Evolutionary conservation across 2,888 invertebrate genomes (phyloP).

Genomic region (Epirrhoe tristata): DNA sequence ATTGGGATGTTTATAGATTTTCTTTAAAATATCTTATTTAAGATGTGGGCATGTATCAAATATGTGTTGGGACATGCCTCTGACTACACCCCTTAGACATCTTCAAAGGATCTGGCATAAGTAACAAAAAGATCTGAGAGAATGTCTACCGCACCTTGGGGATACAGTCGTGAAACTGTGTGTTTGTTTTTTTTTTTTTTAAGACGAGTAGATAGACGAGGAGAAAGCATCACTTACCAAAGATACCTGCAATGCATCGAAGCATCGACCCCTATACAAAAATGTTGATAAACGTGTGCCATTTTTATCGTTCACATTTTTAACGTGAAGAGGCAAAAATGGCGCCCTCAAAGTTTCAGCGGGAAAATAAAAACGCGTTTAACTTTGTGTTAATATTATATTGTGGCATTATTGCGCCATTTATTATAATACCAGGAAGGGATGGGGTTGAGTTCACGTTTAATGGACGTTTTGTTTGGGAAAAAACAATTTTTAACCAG

Average conservation of each 20-base stretch:
- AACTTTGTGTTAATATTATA: slow-evolving; percentile 86
- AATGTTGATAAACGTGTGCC: slow-evolving; percentile 78
- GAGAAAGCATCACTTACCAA: not conserved
- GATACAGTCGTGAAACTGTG: too few relatives aligned
- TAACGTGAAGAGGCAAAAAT: slow-evolving; percentile 42
- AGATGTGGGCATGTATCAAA: too few relatives aligned
- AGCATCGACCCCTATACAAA: slow-evolving; percentile 56
- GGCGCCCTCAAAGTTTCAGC: slow-evolving; percentile 68
- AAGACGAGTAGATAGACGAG: too few relatives aligned
- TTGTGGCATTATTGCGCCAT: slow-evolving; percentile 84
- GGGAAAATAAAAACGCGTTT: slow-evolving; percentile 83
- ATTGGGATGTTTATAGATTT: too few relatives aligned
- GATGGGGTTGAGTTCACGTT: slow-evolving; percentile 80
- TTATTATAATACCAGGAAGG: slow-evolving; percentile 83
- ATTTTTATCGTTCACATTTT: slow-evolving; percentile 78
- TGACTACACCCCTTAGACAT: too few relatives aligned
- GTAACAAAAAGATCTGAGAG: too few relatives aligned
- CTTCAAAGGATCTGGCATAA: too few relatives aligned
- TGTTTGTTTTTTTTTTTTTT: too few relatives aligned
- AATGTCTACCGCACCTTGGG: too few relatives aligned
- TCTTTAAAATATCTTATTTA: too few relatives aligned
- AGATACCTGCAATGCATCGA: slow-evolving; percentile 11
- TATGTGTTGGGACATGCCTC: too few relatives aligned
- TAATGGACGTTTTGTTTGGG: slow-evolving; percentile 84
- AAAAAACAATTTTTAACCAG: slow-evolving; percentile 74